Base-by-base conservation (phyloP, 2,113 vertebrate species). In the Bos indicus region DNA sequence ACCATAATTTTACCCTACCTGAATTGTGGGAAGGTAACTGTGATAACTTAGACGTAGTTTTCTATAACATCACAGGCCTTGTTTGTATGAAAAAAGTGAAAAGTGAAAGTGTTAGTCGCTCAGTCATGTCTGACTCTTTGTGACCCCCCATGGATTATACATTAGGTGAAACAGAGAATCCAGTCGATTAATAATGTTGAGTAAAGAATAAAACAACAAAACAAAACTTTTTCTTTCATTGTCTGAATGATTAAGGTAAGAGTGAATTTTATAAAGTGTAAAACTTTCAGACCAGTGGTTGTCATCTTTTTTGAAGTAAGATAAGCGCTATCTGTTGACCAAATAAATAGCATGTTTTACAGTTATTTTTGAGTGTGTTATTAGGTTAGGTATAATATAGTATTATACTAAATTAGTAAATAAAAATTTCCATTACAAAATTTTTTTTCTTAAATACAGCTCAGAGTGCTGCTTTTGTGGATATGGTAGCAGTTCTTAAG, bases 31-130 rank as follows among this genome's bases (percentile, higher is more conserved):
- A 94, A 10, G 21, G 83, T 93, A 84, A 94, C 77, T 77, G 57
- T 96, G 83, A 74, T 89, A 93, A 10, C 25, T 94, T 84, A 94
- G 90, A 89, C 13, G 71, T 48, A 7, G 33, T 90, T 97, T 97
- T 93, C 77, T 80, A 17, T 93, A 92, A 97, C 97, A 96, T 96
- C 81, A 90, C 23, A 93, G 91, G 71, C 48, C 98, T 93, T 81
- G 83, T 64, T 56, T 78, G 9, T 94, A 43, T 43, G 71, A 77
- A 43, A 14, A 77, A 25, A 43, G 40, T 77, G 71, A 77, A 77
- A 43, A 77, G 36, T 77, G 71, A 77, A 77, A 77, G 23, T 77
- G 23, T 77, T 77, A 77, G 71, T 77, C 1, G 0, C 71, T 77
- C 71, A 77, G 71, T 43, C 23, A 1, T 14, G 36, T 26, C 36